These are phyloP conservation scores for Patella depressa DNA, from an alignment of 2,888 invertebrate genomes.

Conservation along the genomic window DNA sequence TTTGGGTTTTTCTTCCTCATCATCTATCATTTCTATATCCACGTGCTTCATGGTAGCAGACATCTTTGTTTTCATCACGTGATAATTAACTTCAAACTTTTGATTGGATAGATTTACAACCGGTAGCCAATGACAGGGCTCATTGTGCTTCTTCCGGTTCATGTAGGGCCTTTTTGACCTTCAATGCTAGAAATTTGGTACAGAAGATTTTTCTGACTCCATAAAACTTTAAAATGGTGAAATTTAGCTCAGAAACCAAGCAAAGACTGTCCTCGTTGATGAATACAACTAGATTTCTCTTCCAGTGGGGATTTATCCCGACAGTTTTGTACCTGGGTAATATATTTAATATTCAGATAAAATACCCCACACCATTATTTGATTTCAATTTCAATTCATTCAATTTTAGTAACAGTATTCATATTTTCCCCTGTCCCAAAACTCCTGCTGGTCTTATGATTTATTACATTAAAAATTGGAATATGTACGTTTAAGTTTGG, in stretches of 20 bases:
- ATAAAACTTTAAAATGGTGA: constrained; percentile 7
- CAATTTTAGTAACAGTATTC: too few species aligned
- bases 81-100: background rate
- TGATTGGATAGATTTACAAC: background rate
- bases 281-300: constrained; percentile 23
- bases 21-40: constrained; percentile 1
- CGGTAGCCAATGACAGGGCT: background rate
- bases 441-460: too few species aligned
- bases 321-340: constrained; percentile 35
- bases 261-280: constrained; percentile 31
- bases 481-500: too few species aligned
- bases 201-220: background rate
- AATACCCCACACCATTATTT: too few species aligned
- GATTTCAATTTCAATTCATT: too few species aligned
- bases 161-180: too few species aligned
- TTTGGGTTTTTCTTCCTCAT: constrained; percentile 34
- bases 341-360: background rate
- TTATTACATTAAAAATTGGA: too few species aligned
- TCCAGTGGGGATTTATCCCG: constrained; percentile 38
- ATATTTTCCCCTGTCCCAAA: too few species aligned
- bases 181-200: too few species aligned
- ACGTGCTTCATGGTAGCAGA: constrained; percentile 37
- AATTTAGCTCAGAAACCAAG: constrained; percentile 24
- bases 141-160: too few species aligned
- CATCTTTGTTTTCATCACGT: constrained; percentile 32